These are phyloP conservation scores for Pararge aegeria DNA, from an alignment of 1,140 invertebrate species.

Conservation along the genomic window DNA sequence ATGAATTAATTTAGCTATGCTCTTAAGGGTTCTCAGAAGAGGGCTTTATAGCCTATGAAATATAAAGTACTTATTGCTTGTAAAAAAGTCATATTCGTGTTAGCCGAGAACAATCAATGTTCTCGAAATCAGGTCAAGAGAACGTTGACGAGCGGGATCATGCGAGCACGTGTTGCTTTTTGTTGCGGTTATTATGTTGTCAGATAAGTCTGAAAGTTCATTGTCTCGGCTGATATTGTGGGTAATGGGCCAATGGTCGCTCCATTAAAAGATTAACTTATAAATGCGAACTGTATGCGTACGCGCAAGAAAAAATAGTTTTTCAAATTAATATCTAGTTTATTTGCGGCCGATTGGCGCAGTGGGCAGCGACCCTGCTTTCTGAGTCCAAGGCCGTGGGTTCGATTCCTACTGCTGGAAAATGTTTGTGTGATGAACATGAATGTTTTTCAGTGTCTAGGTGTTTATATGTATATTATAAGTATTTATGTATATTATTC, in stretches of 20 bases:
- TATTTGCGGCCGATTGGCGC: too few relatives aligned
- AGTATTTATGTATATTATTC: too few relatives aligned
- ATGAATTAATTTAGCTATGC: too few relatives aligned
- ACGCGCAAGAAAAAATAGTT: too few relatives aligned
- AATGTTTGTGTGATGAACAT: too few relatives aligned
- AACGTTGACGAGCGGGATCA: constrained; percentile 52
- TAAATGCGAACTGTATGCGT: not conserved
- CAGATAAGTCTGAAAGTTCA: constrained; percentile 52
- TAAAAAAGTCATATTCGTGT: constrained; percentile 29
- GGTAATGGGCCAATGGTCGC: constrained; percentile 33
- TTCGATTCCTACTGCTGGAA: too few relatives aligned
- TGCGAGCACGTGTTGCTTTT: constrained; percentile 62
- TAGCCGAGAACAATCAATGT: constrained; percentile 31
- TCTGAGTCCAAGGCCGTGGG: too few relatives aligned
- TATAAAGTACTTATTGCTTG: not conserved
- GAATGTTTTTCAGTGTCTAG: too few relatives aligned
- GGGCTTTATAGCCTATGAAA: not conserved
- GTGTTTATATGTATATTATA: too few relatives aligned
- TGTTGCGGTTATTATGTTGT: constrained; percentile 61
- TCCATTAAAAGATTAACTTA: not conserved
- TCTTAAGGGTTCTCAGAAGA: too few relatives aligned
- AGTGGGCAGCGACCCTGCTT: too few relatives aligned
- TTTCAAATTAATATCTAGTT: too few relatives aligned
- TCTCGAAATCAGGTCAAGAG: constrained; percentile 33
- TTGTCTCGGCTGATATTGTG: constrained; percentile 44